Conservation (phyloP, 2,113 vertebrate genomes). For the Bettongia penicillata region DNA sequence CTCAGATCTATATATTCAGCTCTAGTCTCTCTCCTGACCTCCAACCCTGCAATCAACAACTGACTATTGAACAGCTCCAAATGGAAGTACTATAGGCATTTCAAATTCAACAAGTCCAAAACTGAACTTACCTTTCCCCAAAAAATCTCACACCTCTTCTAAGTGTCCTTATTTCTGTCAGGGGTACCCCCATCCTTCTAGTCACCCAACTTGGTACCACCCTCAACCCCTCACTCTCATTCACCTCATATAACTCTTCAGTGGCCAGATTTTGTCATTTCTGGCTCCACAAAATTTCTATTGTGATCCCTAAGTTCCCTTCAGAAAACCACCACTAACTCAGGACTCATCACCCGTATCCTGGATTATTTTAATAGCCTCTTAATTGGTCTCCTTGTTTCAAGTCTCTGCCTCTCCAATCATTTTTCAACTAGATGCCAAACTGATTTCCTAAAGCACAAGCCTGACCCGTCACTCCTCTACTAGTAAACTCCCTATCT, state of each 20-base stretch:
- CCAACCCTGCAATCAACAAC: background rate
- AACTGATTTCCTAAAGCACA: background rate
- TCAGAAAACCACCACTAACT: background rate
- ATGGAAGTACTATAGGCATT: background rate
- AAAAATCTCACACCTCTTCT: background rate
- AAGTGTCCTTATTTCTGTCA: background rate
- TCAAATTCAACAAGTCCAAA: background rate
- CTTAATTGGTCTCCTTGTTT: background rate
- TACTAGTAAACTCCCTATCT: background rate
- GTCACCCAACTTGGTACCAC: background rate
- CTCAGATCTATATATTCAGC: background rate
- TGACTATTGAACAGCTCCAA: background rate
- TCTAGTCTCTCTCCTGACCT: background rate
- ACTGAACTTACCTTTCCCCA: background rate
- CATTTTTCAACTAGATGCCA: background rate
- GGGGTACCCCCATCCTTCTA: background rate
- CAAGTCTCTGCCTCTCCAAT: background rate
- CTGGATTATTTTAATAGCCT: background rate
- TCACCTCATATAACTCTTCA: background rate
- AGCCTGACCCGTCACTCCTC: background rate
- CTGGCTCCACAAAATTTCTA: background rate
- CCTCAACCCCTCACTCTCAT: background rate
- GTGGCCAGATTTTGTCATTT: background rate
- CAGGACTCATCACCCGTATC: background rate
- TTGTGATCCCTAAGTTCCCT: background rate